Base-by-base conservation (phyloP, 2,113 vertebrate species). In the Lepus europaeus region DNA sequence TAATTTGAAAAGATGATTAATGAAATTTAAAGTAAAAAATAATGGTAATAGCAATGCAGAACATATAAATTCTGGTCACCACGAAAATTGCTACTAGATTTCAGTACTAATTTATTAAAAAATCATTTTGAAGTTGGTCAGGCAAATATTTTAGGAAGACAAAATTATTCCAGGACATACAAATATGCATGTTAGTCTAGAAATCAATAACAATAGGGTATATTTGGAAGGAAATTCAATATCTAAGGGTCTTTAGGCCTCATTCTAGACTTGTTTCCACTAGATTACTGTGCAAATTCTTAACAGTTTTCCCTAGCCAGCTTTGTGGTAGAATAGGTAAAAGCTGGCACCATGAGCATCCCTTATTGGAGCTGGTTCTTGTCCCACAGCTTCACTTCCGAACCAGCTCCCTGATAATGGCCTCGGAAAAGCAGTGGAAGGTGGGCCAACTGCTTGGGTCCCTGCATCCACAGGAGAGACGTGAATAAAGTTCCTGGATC, bases 1-100 rank as follows among this genome's bases (percentile, higher is more conserved):
- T 96, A 91, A 97, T 97, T 98, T 97, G 70, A 16, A 66, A 94
- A 95, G 79, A 93, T 83, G 96, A 98, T 97, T 97, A 97, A 97
- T 98, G 96, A 88, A 97, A 96, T 95, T 87, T 94, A 97, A 97
- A 94, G 87, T 72, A 68, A 53, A 78, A 86, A 94, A 91, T 91
- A 3, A 72, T 92, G 53, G 25, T 3, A 85, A 77, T 72, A 91
- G n/a, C 11, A 95, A 96, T 82, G 63, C 10, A 88, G 49, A 76
- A 69, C 6, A 70, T 45, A 36, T 91, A 14, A 64, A 20, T 68
- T 89, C 20, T 78, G 63, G 22, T 33, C 59, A 87, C 20, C 9
- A 36, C 39, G 83, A 79, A 59, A 91, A 84, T 31, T 88, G 9
- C 4, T 69, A n/a, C 25, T n/a, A 87, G 19, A 90, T 13, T 69